A percentile compares a stretch with the other conserved stretches of the same genome.
These are phyloP conservation scores for Stictonetta naevosa DNA, from an alignment of 2,113 vertebrate genomes.

Conservation along the genomic window DNA sequence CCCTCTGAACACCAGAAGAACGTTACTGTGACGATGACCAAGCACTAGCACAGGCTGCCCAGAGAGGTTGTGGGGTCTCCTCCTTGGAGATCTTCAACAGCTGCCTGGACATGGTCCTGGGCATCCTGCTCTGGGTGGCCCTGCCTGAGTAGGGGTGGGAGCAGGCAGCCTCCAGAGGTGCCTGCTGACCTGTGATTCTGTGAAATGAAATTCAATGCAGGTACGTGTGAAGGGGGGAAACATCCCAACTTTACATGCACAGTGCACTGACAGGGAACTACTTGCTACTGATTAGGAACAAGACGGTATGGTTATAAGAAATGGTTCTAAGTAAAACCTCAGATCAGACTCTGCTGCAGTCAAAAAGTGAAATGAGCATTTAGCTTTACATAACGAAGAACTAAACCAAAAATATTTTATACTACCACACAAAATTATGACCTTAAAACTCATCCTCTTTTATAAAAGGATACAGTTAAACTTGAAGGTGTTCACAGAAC, in stretches of 20 bases:
- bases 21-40: too few species aligned
- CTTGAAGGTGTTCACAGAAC: not conserved
- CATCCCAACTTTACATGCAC: not conserved
- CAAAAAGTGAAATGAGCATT: not conserved
- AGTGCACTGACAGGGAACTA: not conserved
- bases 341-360: not conserved
- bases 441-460: not conserved
- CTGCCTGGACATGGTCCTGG: too few species aligned
- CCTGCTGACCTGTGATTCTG: too few species aligned
- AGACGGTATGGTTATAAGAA: not conserved
- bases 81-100: too few species aligned
- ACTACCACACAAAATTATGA: not conserved
- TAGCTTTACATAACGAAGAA: not conserved
- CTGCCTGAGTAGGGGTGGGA: too few species aligned
- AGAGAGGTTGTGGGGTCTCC: too few species aligned
- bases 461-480: not conserved
- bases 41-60: too few species aligned
- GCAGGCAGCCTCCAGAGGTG: too few species aligned
- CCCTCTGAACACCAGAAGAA: not conserved
- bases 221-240: not conserved
- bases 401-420: not conserved
- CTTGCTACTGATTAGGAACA: not conserved
- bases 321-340: not conserved
- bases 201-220: not conserved
- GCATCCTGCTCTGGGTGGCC: too few species aligned